Evolutionary conservation across 2,113 vertebrate genomes (phyloP), one percentile per base, ranked within the genome.

Genomic region (Silurus meridionalis): DNA sequence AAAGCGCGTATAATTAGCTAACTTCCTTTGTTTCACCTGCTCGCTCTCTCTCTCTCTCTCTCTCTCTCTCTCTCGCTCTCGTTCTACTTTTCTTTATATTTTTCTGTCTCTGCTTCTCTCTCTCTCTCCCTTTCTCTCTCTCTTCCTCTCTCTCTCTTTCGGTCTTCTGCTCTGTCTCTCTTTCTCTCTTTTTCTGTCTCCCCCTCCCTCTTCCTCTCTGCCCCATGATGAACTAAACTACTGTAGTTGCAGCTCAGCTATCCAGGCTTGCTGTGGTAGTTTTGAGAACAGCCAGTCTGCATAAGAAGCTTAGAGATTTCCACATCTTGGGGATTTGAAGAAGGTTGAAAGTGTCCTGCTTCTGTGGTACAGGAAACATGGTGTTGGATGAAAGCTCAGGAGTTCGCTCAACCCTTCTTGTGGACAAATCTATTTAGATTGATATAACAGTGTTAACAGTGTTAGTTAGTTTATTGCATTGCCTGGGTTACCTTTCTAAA

Each of bases 1-100:
- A 66, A 60, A 37, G 80, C 53, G 48, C 8, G 17, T 72, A 60
- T 75, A 78, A 66, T 64, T 83, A 64, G 72, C 81, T 8, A 74
- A 81, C 72, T 79, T 82, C 88, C 86, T 90, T 90, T 90, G 89
- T 82, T 88, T 90, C 89, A 90, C 89, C 89, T 89, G 89, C 89
- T 66, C 80, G 57, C 84, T 60, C 69, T 83, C 81, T 85, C 48
- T 67, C 50, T 57, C 81, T 67, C 50, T 55, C 63, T 64, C 23
- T 64, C 21, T 64, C 1, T 64, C 21, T 64, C 21, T 64, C 10
- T 67, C 66, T 67, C 2, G 37, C 4, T 64, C 6, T 64, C 63
- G 23, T 23, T 64, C 63, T 64, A 6, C n/a, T 3, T 13, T 9
- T 66, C 21, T 64, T 6, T 64, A 1, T 64, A 1, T 64, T 6